phyloP scores from a whole-genome alignment of 2,113 vertebrate species.

The Pleuronectes platessa region DNA sequence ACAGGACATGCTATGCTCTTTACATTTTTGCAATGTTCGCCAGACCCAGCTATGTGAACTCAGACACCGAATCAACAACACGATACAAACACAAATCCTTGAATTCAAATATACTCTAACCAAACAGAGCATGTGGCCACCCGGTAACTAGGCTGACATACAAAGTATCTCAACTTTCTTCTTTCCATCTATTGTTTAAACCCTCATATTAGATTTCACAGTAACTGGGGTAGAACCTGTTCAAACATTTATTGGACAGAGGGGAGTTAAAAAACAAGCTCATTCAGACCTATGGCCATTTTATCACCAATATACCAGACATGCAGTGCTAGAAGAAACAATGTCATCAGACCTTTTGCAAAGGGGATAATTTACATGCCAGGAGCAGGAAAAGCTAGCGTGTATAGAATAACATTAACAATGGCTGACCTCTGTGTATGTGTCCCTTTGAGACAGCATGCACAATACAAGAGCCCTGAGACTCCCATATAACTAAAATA shows the following conservation, averaged over 20 bases:
- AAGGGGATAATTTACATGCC: not conserved
- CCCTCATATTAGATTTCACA: not conserved
- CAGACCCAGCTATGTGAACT: too few species aligned
- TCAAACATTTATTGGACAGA: not conserved
- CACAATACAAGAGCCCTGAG: not conserved
- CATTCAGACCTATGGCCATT: not conserved
- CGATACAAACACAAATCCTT: not conserved
- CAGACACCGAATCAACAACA: too few species aligned
- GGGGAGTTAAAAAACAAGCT: not conserved
- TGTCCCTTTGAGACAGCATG: not conserved
- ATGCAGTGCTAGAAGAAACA: not conserved
- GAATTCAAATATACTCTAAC: not conserved
- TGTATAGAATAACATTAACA: not conserved
- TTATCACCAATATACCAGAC: not conserved
- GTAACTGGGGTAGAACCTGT: not conserved
- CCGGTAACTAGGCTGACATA: not conserved
- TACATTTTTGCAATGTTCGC: too few species aligned
- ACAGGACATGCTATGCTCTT: too few species aligned
- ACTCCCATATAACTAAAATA: not conserved
- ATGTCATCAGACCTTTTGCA: not conserved
- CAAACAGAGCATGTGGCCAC: not conserved
- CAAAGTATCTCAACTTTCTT: not conserved
- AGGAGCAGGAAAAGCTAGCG: not conserved
- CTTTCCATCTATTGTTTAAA: not conserved
- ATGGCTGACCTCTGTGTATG: not conserved